A percentile compares a stretch with the other conserved stretches of the same genome.
Evolutionary conservation across 2,797 vertebrate species (phyloP).

Genomic region (Dromococcyx pavoninus): DNA sequence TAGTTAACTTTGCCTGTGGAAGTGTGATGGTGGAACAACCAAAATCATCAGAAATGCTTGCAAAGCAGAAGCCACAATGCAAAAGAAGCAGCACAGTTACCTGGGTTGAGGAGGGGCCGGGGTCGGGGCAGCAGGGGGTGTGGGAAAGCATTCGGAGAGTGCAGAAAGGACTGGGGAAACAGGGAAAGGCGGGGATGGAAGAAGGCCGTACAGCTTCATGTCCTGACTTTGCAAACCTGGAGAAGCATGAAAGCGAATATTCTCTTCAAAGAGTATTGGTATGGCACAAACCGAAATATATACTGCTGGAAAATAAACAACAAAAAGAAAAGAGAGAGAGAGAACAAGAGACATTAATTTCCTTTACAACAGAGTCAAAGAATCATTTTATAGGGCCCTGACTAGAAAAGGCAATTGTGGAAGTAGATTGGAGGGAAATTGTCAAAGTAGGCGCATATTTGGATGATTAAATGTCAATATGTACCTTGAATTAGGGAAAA

Average conservation of each 20-base stretch:
- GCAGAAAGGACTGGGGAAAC: not conserved
- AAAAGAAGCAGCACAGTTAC: not conserved
- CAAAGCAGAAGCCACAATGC: not conserved
- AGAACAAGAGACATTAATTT: not conserved
- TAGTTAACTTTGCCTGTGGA: not conserved
- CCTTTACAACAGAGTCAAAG: not conserved
- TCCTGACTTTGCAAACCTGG: not conserved
- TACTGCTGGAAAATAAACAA: not conserved
- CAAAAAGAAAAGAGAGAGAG: not conserved
- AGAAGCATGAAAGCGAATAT: not conserved
- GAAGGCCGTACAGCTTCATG: not conserved
- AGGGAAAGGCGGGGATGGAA: not conserved
- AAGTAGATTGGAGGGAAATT: slow-evolving; percentile 39
- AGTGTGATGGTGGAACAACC: not conserved
- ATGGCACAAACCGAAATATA: not conserved
- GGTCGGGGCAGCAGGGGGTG: no score
- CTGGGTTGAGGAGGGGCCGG: not conserved
- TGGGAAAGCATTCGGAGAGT: no score
- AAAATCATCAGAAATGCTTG: not conserved
- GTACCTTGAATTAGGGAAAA: slow-evolving; percentile 26
- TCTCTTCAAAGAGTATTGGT: not conserved
- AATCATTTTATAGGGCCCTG: not conserved
- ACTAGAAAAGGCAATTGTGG: not conserved
- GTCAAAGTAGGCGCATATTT: not conserved
- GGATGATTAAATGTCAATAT: slow-evolving; percentile 55